Evolutionary conservation across 2,888 invertebrate species (phyloP).

Genomic region (Eupithecia centaureata): DNA sequence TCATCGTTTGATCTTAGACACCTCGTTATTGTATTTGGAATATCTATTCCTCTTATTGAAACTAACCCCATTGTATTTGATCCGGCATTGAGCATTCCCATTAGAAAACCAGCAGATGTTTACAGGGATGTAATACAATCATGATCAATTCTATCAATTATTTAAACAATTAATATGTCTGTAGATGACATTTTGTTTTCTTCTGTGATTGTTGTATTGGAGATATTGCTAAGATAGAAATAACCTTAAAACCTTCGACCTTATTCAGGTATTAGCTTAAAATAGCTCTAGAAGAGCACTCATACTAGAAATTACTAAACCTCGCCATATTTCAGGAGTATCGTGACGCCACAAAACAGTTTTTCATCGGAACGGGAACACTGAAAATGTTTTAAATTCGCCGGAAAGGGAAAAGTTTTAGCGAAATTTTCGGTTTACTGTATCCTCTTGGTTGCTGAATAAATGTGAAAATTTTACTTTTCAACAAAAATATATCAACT

Average conservation of each 20-base stretch:
- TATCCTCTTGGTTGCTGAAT: neutral
- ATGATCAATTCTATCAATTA: too few relatives aligned
- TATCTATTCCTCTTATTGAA: too few relatives aligned
- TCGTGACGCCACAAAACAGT: conserved; percentile 20
- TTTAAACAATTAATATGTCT: too few relatives aligned
- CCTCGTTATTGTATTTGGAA: too few relatives aligned
- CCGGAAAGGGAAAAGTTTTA: conserved; percentile 19
- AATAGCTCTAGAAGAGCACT: neutral
- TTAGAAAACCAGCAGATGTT: too few relatives aligned
- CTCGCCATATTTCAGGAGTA: conserved; percentile 24
- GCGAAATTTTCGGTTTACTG: conserved; percentile 9
- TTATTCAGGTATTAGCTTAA: neutral
- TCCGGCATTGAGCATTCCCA: too few relatives aligned
- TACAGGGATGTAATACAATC: too few relatives aligned
- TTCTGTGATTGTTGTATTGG: neutral
- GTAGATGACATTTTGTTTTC: too few relatives aligned
- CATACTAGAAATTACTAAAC: conserved; percentile 14
- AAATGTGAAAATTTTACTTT: neutral
- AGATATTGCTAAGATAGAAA: neutral
- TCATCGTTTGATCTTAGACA: too few relatives aligned
- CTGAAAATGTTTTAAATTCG: conserved; percentile 33
- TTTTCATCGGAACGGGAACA: conserved; percentile 22
- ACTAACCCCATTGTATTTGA: too few relatives aligned
- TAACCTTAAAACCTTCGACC: neutral
- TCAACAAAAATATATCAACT: neutral